Percentiles rank a stretch among this genome's conserved stretches.
Evolutionary conservation across 1,140 invertebrate species (phyloP).

Genomic region (Pemphigus obesinymphae): DNA sequence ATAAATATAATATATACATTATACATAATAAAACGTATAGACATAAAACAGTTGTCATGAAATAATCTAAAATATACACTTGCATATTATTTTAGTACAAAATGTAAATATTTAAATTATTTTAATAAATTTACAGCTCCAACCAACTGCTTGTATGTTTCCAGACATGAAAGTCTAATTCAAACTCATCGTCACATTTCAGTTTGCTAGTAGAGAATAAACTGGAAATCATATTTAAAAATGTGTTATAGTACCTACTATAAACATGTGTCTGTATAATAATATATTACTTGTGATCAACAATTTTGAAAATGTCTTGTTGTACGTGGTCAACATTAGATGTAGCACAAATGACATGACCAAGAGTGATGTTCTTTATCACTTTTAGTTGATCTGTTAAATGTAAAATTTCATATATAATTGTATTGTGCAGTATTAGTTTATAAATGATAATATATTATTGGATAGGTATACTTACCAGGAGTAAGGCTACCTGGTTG

Average conservation of each 20-base stretch:
- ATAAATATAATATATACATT: too few relatives aligned
- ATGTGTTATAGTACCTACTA: background rate
- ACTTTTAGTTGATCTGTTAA: background rate
- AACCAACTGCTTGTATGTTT: too few relatives aligned
- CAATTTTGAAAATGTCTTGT: background rate
- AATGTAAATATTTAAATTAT: too few relatives aligned
- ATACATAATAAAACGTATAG: too few relatives aligned
- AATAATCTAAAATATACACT: too few relatives aligned
- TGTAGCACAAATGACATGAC: background rate
- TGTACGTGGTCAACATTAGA: background rate
- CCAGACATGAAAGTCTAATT: background rate
- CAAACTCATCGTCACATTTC: background rate
- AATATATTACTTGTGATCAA: background rate
- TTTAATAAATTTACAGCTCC: too few relatives aligned
- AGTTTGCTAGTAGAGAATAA: background rate
- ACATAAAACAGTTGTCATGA: too few relatives aligned
- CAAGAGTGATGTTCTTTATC: background rate
- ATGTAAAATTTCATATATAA: background rate
- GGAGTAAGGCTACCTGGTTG: constrained; percentile 53
- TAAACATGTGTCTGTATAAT: too few relatives aligned
- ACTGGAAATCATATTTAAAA: background rate
- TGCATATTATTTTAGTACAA: too few relatives aligned
- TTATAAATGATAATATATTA: background rate
- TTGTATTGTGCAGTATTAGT: background rate
- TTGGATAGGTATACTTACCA: too few relatives aligned